phyloP scores from a whole-genome alignment of 1,140 invertebrate species.

The Drosophila lacertosa region DNA sequence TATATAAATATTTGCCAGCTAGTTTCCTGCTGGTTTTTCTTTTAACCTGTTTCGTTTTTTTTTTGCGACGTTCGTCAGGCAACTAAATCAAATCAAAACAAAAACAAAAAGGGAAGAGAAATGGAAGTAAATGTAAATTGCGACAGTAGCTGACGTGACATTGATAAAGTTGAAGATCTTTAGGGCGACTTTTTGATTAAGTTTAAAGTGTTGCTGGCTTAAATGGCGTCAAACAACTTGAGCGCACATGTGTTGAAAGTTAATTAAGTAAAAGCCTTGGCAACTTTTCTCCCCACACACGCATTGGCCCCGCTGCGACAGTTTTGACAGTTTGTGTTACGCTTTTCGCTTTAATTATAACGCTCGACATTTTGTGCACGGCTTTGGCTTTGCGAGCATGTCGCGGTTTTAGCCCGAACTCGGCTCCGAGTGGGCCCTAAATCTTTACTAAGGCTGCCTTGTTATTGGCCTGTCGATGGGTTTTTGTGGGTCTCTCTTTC shows the following conservation, averaged over 20 bases:
- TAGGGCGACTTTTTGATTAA: conserved; percentile 47
- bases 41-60: neutral
- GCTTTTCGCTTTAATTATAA: conserved; percentile 62
- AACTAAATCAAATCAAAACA: conserved; percentile 77
- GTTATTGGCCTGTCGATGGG: conserved; percentile 39
- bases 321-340: conserved; percentile 62
- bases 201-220: conserved; percentile 53
- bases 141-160: conserved; percentile 45
- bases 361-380: neutral
- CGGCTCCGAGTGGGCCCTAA: neutral
- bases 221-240: conserved; percentile 33
- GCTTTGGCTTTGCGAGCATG: conserved; percentile 14
- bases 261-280: conserved; percentile 62
- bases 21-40: conserved; percentile 17
- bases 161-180: conserved; percentile 22
- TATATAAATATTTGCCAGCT: conserved; percentile 78
- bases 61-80: conserved; percentile 14
- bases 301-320: conserved; percentile 33
- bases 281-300: too few species aligned
- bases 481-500: neutral
- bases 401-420: conserved; percentile 7
- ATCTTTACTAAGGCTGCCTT: conserved; percentile 14
- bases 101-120: conserved; percentile 40
- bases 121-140: conserved; percentile 47
- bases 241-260: conserved; percentile 54